Base-by-base conservation (phyloP, 2,888 invertebrate species). In the Cerastis leucographa region DNA sequence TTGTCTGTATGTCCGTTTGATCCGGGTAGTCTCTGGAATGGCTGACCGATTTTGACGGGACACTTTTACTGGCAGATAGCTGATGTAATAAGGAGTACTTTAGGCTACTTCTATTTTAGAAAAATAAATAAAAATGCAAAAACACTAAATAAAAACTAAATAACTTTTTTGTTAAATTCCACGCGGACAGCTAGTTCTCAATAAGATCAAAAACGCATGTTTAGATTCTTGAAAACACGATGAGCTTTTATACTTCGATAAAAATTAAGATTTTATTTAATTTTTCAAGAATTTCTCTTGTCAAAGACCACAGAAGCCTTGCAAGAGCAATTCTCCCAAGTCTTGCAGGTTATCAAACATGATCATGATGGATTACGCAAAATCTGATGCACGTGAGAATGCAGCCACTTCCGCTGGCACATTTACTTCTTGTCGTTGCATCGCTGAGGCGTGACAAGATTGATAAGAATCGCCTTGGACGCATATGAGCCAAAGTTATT, bases 381-480 rank as follows among this genome's bases (percentile, higher is more conserved):
- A 88, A 72, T 76, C 62, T 81, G 84, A 88, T 79, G 84, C 93
- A 94, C 92, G 90, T 93, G 94, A 91, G 93, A 92, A 94, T 94
- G 91, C 80, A 80, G 76, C 61, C 81, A 80, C 89, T 92, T 93
- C 94, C 92, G 91, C 40, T 78, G 79, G 73, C 70, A 82, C 76
- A 78, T 74, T 75, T 75, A 84, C 59, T 75, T 71, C 35, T 74
- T 64, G 76, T 68, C 67, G 11, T 75, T 71, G 56, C 71, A 25
- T 69, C 59, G 42, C 35, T 80, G 65, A 76, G 61, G 35, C 71
- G 64, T 80, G 71, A 78, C 61, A 40, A 74, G 67, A 71, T 54
- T 69, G 77, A 81, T 81, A 79, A 77, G 22, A 78, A 71, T 82
- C 51, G n/a, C 56, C 74, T 73, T 54, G 49, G 64, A 71, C 51